A percentile compares a stretch with the other conserved stretches of the same genome.
These are phyloP conservation scores for Thaleichthys pacificus DNA, from an alignment of 2,797 vertebrate species.

Conservation along the genomic window DNA sequence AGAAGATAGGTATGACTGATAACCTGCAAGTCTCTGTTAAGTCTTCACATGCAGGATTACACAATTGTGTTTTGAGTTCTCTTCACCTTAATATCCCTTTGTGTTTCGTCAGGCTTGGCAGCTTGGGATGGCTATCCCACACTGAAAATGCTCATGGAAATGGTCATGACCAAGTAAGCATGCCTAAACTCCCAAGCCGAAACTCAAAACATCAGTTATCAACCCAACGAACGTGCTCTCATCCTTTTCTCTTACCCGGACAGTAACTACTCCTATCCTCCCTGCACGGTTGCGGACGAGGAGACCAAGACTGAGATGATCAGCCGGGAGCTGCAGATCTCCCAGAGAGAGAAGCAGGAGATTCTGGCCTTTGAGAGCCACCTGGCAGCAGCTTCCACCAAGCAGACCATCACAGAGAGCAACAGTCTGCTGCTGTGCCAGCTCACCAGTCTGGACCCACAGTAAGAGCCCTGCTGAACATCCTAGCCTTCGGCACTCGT, in stretches of 20 bases:
- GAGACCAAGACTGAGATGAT: conserved; percentile 96
- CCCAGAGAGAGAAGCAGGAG: conserved; percentile 96
- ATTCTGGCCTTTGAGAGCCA: conserved; percentile 98
- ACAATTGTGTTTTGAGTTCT: not conserved
- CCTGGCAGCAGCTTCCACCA: conserved; percentile 94
- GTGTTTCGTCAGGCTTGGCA: conserved; percentile 80
- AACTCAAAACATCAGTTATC: not conserved
- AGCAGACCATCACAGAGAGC: conserved; percentile 97
- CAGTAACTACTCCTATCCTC: conserved; percentile 95
- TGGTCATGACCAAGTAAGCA: conserved; percentile 98
- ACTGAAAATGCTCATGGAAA: conserved; percentile 99
- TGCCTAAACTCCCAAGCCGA: not conserved
- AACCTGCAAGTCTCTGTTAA: not conserved
- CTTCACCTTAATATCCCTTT: not conserved
- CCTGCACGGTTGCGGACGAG: conserved; percentile 93
- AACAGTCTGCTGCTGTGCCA: conserved; percentile 95
- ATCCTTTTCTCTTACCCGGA: not conserved
- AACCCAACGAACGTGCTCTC: not conserved
- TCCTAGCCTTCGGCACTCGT: too few relatives aligned
- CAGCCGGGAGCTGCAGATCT: conserved; percentile 90
- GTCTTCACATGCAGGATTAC: not conserved
- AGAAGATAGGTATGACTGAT: conserved; percentile 87
- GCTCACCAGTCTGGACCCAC: conserved; percentile 94
- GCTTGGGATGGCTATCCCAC: conserved; percentile 98
- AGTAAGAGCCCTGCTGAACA: conserved; percentile 73